Percentiles rank a stretch among this genome's conserved stretches.
Conservation (phyloP, 92 coral and sea anemone species). For the Phymanthus crucifer region DNA sequence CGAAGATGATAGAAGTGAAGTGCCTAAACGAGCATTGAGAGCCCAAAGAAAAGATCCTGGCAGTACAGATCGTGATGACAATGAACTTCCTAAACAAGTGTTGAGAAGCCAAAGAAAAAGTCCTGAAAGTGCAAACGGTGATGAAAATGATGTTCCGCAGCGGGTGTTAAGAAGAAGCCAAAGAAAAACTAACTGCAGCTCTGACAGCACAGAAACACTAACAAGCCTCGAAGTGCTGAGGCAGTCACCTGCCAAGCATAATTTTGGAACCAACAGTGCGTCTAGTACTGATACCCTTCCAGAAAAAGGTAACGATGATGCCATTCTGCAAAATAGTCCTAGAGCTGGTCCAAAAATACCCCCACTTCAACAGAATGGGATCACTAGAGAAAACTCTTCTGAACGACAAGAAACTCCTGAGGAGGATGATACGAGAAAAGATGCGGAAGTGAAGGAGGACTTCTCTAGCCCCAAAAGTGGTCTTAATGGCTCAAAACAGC, state of each 20-base stretch:
- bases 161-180: constrained; percentile 14
- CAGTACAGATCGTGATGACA: neutral
- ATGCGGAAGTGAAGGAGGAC: neutral
- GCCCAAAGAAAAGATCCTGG: no score
- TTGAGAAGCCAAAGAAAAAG: neutral
- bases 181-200: neutral
- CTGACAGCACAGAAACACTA: constrained; percentile 24
- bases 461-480: constrained; percentile 23
- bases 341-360: neutral
- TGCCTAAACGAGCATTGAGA: no score
- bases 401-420: neutral
- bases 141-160: neutral
- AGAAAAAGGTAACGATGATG: neutral
- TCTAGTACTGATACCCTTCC: constrained; percentile 21
- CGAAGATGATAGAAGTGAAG: no score
- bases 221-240: neutral
- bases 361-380: neutral
- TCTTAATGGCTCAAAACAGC: neutral
- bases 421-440: neutral
- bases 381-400: neutral
- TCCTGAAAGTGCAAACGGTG: neutral
- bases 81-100: neutral
- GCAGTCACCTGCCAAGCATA: neutral
- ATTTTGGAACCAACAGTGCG: neutral
- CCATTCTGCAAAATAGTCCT: neutral